Percentiles rank a stretch among this genome's conserved stretches.
Evolutionary conservation across 2,113 vertebrate genomes (phyloP).

Genomic region (Hemiscyllium ocellatum): DNA sequence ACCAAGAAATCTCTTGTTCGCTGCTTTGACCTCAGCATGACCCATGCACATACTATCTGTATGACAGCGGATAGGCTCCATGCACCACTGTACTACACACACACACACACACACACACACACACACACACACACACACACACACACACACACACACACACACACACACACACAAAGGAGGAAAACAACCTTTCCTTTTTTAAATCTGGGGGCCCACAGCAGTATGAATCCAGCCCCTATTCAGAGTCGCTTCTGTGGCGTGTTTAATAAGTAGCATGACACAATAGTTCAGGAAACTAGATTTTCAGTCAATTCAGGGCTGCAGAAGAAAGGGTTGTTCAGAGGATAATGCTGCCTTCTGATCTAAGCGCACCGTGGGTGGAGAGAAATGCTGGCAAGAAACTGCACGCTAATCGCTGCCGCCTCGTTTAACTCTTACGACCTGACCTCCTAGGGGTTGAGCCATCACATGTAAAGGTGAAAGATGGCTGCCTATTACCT

Average conservation of each 20-base stretch:
- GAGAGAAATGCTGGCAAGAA: slow-evolving; percentile 14
- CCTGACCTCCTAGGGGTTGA: not conserved
- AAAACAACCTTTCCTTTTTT: not conserved
- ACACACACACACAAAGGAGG: not conserved
- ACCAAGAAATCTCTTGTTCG: not conserved
- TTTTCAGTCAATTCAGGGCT: slow-evolving; percentile 21
- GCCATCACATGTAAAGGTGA: not conserved
- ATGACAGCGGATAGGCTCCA: not conserved
- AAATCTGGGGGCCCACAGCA: not conserved
- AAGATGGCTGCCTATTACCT: not conserved
- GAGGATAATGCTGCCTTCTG: slow-evolving; percentile 14
- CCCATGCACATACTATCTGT: not conserved
- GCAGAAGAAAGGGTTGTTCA: slow-evolving; percentile 31
- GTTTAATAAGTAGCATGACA: slow-evolving; percentile 4
- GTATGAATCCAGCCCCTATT: slow-evolving; percentile 17
- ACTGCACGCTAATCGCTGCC: not conserved
- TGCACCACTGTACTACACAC: not conserved
- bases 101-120: too few species aligned
- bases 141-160: not conserved
- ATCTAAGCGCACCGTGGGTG: slow-evolving; percentile 22
- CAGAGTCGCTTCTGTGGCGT: slow-evolving; percentile 4
- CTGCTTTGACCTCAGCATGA: not conserved
- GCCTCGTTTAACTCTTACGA: slow-evolving; percentile 13
- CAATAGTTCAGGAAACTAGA: slow-evolving; percentile 14
- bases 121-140: too few species aligned